Evolutionary conservation across 92 coral and sea anemone species (phyloP), one percentile per base, ranked within the genome.

Genomic region (Actinernus sp.): DNA sequence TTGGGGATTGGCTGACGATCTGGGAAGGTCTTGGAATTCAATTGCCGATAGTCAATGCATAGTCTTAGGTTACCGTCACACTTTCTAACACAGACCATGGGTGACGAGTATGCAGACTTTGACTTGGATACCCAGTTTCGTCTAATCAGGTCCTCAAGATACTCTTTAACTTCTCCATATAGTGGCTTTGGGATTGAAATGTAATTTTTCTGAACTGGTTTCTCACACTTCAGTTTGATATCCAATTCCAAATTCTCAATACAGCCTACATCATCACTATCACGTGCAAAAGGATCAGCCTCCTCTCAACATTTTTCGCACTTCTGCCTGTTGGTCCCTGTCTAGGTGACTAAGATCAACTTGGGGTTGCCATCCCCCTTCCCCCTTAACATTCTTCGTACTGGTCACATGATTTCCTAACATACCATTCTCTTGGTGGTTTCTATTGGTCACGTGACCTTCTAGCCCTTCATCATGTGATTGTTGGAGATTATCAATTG

Each of bases 71-170:
- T 63, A n/a, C 89, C 89, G 49, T 76, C 84, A 23, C 61, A 32
- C 62, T 75, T 60, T 25, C 79, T 47, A 7, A 80, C 87, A 58
- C 88, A 73, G 8, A 81, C 88, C 18, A 56, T 51, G 25, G 84
- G 68, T 10, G 84, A 65, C 0, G 84, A 75, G 30, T 76, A 68
- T 6, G 76, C 62, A 22, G 84, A 83, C 45, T 69, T 76, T 2
- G 84, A 83, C 32, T 39, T 65, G 32, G 60, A 68, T 21, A 82
- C 75, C 63, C 72, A 74, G 54, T 49, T 26, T 4, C 61, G 71
- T 24, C 55, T 73, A 11, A 62, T 26, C 22, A 73, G 72, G 47
- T 73, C 81, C 38, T 73, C 72, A 20, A 61, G 21, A 36, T 73
- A 73, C 51, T 63, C 55, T 39, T 73, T 73, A 8, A 71, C 78